These are phyloP conservation scores for Calidris pugnax DNA, from an alignment of 2,113 vertebrate genomes.

Conservation along the genomic window DNA sequence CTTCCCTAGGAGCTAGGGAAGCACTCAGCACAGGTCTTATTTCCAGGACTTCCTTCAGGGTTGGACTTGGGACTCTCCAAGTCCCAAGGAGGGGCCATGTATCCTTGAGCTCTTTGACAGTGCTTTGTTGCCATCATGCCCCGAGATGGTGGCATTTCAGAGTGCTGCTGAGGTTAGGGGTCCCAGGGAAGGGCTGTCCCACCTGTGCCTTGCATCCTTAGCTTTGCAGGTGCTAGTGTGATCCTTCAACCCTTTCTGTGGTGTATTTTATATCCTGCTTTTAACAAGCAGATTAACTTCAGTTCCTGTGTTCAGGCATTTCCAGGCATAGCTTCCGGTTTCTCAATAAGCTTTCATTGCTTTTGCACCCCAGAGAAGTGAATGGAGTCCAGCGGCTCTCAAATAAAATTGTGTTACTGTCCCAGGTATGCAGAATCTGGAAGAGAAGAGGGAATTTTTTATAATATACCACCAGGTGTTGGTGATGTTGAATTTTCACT, in stretches of 20 bases:
- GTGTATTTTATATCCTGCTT: neutral
- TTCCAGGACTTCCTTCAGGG: neutral
- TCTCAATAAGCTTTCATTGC: neutral
- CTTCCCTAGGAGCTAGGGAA: neutral
- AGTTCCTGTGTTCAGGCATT: neutral
- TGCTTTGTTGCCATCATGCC: neutral
- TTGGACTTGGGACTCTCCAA: no score
- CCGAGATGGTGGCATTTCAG: neutral
- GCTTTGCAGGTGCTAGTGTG: neutral
- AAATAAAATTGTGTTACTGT: neutral
- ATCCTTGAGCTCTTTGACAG: accelerated
- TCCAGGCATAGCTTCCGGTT: neutral
- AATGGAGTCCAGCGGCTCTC: neutral
- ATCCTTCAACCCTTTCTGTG: neutral
- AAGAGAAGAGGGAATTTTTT: neutral
- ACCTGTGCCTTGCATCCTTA: accelerated
- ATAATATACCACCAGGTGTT: neutral
- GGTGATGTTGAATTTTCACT: neutral
- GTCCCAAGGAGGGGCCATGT: neutral
- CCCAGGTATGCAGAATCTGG: neutral
- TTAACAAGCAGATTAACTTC: neutral
- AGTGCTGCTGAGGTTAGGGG: neutral
- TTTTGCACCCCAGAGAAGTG: neutral
- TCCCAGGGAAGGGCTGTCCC: accelerated
- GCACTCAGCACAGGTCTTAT: accelerated